Conservation (phyloP, 2,797 vertebrate genomes). For the Cynopterus sphinx region DNA sequence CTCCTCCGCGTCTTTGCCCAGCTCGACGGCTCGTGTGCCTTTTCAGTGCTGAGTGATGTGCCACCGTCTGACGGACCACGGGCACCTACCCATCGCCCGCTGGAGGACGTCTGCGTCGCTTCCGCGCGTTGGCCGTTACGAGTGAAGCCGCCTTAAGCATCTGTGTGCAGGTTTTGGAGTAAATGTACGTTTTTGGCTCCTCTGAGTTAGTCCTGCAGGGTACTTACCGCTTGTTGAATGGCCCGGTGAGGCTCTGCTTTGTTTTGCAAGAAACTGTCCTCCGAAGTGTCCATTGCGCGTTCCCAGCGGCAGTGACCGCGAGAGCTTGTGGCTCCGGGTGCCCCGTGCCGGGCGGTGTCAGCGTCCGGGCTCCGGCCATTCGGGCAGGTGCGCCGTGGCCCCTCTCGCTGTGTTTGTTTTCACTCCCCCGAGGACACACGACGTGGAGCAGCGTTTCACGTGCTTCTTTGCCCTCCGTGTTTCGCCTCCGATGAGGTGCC, state of each 20-base stretch:
- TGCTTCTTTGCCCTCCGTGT: neutral
- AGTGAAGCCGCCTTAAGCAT: neutral
- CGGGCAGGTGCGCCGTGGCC: neutral
- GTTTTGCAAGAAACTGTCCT: neutral
- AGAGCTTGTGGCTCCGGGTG: neutral
- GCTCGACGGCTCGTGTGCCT: neutral
- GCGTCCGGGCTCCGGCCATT: neutral
- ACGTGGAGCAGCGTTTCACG: neutral
- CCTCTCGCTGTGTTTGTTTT: neutral
- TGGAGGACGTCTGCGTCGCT: neutral
- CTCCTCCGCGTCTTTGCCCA: neutral
- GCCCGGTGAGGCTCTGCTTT: neutral
- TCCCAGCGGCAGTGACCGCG: neutral
- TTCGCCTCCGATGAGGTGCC: neutral
- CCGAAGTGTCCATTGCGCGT: neutral
- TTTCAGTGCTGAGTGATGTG: neutral
- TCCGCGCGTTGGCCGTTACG: neutral
- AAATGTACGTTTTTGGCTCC: neutral
- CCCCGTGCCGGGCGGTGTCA: no score
- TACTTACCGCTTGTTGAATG: neutral
- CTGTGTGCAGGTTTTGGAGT: neutral
- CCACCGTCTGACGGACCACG: neutral
- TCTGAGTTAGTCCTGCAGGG: neutral
- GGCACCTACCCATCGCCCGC: neutral
- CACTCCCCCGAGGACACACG: neutral